These are phyloP conservation scores for Nothobranchius furzeri DNA, from an alignment of 2,113 vertebrate genomes.

Conservation along the genomic window DNA sequence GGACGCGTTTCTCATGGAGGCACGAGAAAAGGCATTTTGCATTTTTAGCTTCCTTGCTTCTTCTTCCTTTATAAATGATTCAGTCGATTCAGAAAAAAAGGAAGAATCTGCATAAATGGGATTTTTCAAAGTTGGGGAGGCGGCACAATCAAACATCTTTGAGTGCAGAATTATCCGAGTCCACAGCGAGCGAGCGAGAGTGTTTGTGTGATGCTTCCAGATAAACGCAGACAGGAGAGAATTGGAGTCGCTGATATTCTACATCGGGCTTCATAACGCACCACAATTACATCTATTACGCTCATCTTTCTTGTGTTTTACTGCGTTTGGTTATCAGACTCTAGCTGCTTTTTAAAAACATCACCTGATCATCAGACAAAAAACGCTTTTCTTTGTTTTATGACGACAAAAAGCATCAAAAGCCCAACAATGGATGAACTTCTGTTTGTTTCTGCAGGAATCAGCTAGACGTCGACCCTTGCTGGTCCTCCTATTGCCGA, in stretches of 20 bases:
- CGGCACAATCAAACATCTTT: slow-evolving; percentile 60
- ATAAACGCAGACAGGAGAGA: slow-evolving; percentile 19
- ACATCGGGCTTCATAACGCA: not conserved
- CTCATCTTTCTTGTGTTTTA: not conserved
- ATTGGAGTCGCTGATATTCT: slow-evolving; percentile 15
- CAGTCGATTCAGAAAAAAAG: slow-evolving; percentile 30
- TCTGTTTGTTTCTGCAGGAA: too few species aligned
- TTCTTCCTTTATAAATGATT: slow-evolving; percentile 55
- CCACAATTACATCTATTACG: not conserved
- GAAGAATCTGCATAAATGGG: slow-evolving; percentile 48
- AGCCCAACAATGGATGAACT: too few species aligned
- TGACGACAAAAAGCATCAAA: too few species aligned
- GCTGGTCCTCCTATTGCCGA: too few species aligned
- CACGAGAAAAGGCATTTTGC: slow-evolving; percentile 26
- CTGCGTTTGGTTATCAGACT: not conserved
- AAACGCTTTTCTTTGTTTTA: too few species aligned
- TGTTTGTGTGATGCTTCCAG: slow-evolving; percentile 7
- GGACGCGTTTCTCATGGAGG: slow-evolving; percentile 31
- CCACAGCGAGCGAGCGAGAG: not conserved
- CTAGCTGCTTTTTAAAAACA: not conserved
- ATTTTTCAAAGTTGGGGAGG: slow-evolving; percentile 43
- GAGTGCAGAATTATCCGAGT: slow-evolving; percentile 35
- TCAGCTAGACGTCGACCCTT: too few species aligned
- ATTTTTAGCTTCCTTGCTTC: not conserved
- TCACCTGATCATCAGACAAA: too few species aligned